A percentile compares a stretch with the other conserved stretches of the same genome.
Conservation (phyloP, 2,888 invertebrate genomes). For the Mermis nigrescens region DNA sequence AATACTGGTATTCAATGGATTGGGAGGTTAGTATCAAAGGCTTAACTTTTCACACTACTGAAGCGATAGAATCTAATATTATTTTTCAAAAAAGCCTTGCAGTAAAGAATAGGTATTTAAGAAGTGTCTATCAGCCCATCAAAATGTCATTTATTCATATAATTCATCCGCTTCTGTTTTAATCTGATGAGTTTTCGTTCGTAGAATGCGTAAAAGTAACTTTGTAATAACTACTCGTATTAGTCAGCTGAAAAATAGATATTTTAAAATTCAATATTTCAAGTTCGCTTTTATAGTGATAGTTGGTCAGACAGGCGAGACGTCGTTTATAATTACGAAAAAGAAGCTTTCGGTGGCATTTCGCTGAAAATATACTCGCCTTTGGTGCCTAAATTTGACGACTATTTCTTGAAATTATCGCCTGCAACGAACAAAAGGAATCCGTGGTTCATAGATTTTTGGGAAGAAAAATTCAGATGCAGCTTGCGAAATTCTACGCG, state of each 20-base stretch:
- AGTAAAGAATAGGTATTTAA: too few species aligned
- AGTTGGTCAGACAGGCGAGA: slow-evolving; percentile 56
- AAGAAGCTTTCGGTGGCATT: slow-evolving; percentile 49
- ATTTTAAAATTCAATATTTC: neutral
- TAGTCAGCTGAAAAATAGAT: neutral
- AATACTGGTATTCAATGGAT: slow-evolving; percentile 28
- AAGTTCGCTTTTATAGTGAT: slow-evolving; percentile 40
- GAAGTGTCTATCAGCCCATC: too few species aligned
- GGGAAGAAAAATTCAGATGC: slow-evolving; percentile 53
- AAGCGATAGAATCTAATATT: too few species aligned
- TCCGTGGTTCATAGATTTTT: slow-evolving; percentile 55
- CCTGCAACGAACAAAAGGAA: slow-evolving; percentile 45
- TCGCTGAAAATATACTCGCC: slow-evolving; percentile 57
- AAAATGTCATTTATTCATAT: too few species aligned
- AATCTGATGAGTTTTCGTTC: too few species aligned
- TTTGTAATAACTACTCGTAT: too few species aligned
- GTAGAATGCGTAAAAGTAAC: too few species aligned
- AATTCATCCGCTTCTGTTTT: too few species aligned
- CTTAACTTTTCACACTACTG: too few species aligned
- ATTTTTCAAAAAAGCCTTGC: too few species aligned
- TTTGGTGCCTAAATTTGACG: slow-evolving; percentile 41
- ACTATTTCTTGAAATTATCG: slow-evolving; percentile 14
- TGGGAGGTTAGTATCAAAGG: slow-evolving; percentile 17
- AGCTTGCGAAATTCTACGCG: slow-evolving; percentile 2
- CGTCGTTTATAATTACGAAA: slow-evolving; percentile 49